Evolutionary conservation across 2,888 invertebrate genomes (phyloP).

Genomic region (Lacanobia oleracea): DNA sequence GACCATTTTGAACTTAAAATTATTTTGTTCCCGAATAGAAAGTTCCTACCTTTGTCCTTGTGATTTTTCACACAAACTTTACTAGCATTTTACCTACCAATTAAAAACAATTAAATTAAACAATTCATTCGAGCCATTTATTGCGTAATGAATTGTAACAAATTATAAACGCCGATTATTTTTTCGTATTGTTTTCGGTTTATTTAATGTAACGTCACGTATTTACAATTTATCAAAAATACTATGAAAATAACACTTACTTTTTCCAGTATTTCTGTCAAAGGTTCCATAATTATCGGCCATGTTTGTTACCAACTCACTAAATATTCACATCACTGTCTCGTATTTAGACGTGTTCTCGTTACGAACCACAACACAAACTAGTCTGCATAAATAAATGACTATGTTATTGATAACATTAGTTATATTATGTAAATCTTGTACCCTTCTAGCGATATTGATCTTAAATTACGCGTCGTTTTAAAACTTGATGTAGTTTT

Average conservation of each 20-base stretch:
- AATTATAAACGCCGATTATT: conserved; percentile 1
- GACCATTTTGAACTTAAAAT: not conserved
- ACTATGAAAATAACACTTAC: conserved; percentile 36
- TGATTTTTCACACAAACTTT: not conserved
- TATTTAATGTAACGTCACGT: not conserved
- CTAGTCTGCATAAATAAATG: conserved; percentile 17
- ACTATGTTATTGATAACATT: conserved; percentile 26
- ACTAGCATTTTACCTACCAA: not conserved
- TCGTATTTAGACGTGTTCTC: conserved; percentile 43
- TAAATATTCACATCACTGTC: conserved; percentile 20
- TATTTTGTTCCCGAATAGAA: conserved; percentile 14
- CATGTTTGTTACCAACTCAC: conserved; percentile 34
- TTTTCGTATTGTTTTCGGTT: conserved; percentile 5
- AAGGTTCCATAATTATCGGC: conserved; percentile 54
- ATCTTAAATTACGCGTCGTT: conserved; percentile 3
- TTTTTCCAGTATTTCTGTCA: not conserved
- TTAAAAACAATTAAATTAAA: conserved; percentile 12
- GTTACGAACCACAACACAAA: conserved; percentile 34
- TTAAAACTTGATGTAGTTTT: conserved; percentile 1
- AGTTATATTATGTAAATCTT: conserved; percentile 9
- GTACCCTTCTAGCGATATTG: conserved; percentile 4
- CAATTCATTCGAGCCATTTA: not conserved
- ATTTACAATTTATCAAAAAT: not conserved
- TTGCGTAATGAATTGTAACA: conserved; percentile 41
- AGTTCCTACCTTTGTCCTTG: conserved; percentile 4